Conservation (phyloP, 2,113 vertebrate species). For the Pangasianodon gigas region DNA sequence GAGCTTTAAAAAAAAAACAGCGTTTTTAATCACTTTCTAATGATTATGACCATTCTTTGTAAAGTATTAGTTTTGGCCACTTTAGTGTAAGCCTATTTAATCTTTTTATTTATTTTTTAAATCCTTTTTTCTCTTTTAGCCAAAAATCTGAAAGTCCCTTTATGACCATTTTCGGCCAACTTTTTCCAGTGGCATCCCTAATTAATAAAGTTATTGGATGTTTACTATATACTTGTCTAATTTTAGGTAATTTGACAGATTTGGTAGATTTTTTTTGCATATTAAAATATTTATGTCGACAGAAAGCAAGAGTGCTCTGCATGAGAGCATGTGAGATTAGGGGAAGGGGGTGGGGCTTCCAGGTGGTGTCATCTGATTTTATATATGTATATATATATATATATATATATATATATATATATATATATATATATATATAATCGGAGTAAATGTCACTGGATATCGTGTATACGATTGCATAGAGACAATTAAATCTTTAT, state of each 20-base stretch:
- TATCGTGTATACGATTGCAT: background rate
- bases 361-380: background rate
- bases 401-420: too few relatives aligned
- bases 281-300: background rate
- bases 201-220: background rate
- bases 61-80: background rate
- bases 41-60: too few relatives aligned
- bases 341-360: background rate
- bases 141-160: background rate
- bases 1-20: too few relatives aligned
- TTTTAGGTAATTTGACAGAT: background rate
- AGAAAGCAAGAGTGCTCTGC: background rate
- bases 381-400: too few relatives aligned
- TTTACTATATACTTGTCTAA: background rate
- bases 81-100: background rate
- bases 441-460: too few relatives aligned
- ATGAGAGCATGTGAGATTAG: background rate
- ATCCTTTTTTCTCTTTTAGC: background rate
- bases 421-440: too few relatives aligned
- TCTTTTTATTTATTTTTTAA: background rate
- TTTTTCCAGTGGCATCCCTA: background rate
- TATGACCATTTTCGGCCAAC: background rate
- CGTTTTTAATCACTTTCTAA: too few relatives aligned
- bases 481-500: background rate
- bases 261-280: background rate